Evolutionary conservation across 2,888 invertebrate genomes (phyloP), one percentile per base, ranked within the genome.

Genomic region (Tiliacea aurago): DNA sequence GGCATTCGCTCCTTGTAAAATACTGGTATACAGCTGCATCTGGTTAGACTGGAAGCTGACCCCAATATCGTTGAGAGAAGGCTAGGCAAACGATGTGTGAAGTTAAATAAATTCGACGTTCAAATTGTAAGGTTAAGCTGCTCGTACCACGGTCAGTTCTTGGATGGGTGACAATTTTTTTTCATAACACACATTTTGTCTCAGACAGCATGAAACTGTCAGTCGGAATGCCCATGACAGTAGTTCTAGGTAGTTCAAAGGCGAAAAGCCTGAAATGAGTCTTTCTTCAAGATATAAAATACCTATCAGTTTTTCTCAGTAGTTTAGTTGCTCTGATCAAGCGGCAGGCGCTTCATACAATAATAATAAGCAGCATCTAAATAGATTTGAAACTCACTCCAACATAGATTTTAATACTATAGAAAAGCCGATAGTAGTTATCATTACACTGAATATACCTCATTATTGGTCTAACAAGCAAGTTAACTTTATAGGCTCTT

Each of bases 291-390:
- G 6, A 51, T 51, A 53, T 23, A 51, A 11, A 3, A 5, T 33
- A 41, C 41, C 9, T 41, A 65, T 10, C 6, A 72, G 23, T 45
- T 5, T 45, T 5, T 7, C 4, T 28, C 3, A 18, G 11, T 0
- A 15, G 18, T 59, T 56, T 49, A 3, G 28, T 76, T 76, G 51
- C 77, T 58, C 23, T 45, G 15, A 76, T 9, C 13, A 74, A n/a
- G 47, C 0, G 7, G 0, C 18, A 77, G 74, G 77, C 74, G 45
- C 33, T 55, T 18, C 0, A 15, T 18, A 33, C 13, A 20, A 20
- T 9, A n/a, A 2, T 15, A 41, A 6, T 49, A 41, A 47, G 20
- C 2, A 47, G 28, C 20, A 56, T 55, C 2, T 23, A 43, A 53
- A 28, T 1, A 28, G 15, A 9, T 55, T 20, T 11, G 59, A 41